A percentile compares a stretch with the other conserved stretches of the same genome.
Evolutionary conservation across 1,140 invertebrate genomes (phyloP).

Genomic region (Pinna nobilis): DNA sequence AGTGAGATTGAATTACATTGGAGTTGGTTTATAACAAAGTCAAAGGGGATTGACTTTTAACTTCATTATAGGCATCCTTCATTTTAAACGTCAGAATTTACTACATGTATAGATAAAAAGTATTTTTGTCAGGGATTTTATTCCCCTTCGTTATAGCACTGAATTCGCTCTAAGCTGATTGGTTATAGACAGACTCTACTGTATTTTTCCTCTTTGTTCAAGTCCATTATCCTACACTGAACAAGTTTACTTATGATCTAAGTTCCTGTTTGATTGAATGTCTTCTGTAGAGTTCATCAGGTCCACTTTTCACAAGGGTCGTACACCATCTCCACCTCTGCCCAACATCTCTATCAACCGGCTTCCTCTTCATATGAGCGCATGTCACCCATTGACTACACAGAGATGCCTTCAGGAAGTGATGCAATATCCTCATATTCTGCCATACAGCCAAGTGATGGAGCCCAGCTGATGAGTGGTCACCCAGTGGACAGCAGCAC

Average conservation of each 20-base stretch:
- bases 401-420: slow-evolving; percentile 51
- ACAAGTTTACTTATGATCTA: neutral
- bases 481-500: slow-evolving; percentile 61
- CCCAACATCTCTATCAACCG: slow-evolving; percentile 48
- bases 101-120: too few relatives aligned
- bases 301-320: neutral
- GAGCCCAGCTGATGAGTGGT: slow-evolving; percentile 47
- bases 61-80: too few relatives aligned
- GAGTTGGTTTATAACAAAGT: too few relatives aligned
- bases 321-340: slow-evolving; percentile 27
- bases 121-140: too few relatives aligned
- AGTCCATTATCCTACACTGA: neutral
- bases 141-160: too few relatives aligned
- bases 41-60: too few relatives aligned
- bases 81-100: too few relatives aligned
- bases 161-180: too few relatives aligned
- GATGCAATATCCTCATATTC: slow-evolving; percentile 57
- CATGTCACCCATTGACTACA: slow-evolving; percentile 52
- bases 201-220: too few relatives aligned
- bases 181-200: too few relatives aligned
- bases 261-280: too few relatives aligned
- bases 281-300: neutral
- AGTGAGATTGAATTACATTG: too few relatives aligned
- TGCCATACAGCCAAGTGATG: slow-evolving; percentile 38
- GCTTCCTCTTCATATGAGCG: slow-evolving; percentile 54